phyloP scores from a whole-genome alignment of 2,797 vertebrate genomes.

The Micrastur ruficollis region DNA sequence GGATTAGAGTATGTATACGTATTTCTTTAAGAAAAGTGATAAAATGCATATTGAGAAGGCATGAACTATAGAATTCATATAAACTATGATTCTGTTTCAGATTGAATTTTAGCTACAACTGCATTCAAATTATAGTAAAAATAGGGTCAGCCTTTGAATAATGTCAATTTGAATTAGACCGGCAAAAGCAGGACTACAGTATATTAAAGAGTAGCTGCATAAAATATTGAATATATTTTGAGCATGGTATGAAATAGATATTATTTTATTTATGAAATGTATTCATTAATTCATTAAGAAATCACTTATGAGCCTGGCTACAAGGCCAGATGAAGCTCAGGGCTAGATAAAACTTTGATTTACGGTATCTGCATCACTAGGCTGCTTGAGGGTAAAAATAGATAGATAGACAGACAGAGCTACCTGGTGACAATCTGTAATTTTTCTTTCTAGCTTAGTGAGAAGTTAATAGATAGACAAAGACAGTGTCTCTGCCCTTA shows the following conservation, averaged over 20 bases:
- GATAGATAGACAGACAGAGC: background rate
- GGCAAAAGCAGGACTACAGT: background rate
- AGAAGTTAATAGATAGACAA: background rate
- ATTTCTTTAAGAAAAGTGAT: background rate
- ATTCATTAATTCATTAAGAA: conserved; percentile 23
- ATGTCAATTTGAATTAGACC: background rate
- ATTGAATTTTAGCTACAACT: background rate
- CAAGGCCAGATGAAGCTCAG: background rate
- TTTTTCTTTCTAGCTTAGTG: background rate
- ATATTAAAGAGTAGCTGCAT: background rate
- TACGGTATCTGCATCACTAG: background rate
- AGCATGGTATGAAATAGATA: background rate
- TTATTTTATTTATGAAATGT: conserved; percentile 48
- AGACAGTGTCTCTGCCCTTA: background rate
- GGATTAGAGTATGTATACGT: background rate
- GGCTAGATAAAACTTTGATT: background rate
- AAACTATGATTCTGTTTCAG: background rate
- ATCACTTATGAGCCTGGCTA: background rate
- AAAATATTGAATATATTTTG: conserved; percentile 52
- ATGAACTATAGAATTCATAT: background rate
- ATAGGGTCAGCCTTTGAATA: background rate
- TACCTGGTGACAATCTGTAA: background rate
- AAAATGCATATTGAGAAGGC: background rate
- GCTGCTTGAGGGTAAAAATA: background rate
- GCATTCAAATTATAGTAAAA: background rate